Evolutionary conservation across 2,797 vertebrate genomes (phyloP).

Genomic region (Petrocephalus schoutedeni): DNA sequence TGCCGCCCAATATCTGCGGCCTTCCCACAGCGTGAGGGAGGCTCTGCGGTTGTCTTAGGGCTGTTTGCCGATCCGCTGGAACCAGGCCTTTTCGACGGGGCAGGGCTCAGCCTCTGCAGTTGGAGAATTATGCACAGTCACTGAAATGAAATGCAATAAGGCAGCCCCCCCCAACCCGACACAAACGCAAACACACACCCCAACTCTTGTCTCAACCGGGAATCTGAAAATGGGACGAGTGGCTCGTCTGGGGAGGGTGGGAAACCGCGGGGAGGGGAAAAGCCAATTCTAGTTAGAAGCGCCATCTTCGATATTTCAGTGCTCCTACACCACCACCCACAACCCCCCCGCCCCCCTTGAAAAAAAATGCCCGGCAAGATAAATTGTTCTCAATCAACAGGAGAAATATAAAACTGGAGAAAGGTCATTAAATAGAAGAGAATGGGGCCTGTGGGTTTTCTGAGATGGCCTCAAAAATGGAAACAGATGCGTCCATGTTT

Average conservation of each 20-base stretch:
- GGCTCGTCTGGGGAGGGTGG: not conserved
- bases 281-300: not conserved
- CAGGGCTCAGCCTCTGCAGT: not conserved
- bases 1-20: not conserved
- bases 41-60: not conserved
- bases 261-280: not conserved
- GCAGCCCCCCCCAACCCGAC: not conserved
- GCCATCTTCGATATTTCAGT: not conserved
- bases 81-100: not conserved
- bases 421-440: not conserved
- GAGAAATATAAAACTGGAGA: not conserved
- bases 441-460: not conserved
- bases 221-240: not conserved
- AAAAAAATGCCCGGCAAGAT: not conserved
- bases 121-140: not conserved
- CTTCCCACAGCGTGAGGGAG: not conserved
- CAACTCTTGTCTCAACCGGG: not conserved
- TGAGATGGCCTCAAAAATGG: not conserved
- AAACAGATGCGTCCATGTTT: not conserved
- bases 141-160: constrained; percentile 10
- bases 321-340: not conserved
- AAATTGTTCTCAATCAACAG: not conserved
- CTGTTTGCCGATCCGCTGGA: not conserved
- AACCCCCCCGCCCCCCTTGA: not conserved
- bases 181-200: not conserved